Evolutionary conservation across 2,797 vertebrate genomes (phyloP).

Genomic region (Aotus griseimembra): DNA sequence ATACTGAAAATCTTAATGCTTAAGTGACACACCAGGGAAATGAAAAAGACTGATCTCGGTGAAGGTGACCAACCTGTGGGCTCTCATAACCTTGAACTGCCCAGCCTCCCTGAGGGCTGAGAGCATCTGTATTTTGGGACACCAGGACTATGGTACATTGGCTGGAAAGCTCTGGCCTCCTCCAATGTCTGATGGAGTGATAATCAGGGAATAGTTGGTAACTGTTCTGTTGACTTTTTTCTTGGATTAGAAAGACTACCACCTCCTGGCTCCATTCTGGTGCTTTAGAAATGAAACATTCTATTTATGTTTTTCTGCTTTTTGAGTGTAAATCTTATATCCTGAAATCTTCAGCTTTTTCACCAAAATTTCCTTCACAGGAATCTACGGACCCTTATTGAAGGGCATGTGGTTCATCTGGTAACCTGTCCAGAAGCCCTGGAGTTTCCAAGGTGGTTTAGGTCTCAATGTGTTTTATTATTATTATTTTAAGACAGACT

Average conservation of each 20-base stretch:
- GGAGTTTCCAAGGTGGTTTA: not conserved
- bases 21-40: not conserved
- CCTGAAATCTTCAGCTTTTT: not conserved
- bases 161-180: not conserved
- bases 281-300: not conserved
- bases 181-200: not conserved
- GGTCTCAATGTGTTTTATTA: not conserved
- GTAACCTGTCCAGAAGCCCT: not conserved
- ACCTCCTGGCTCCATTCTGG: not conserved
- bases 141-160: not conserved
- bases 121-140: not conserved
- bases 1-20: constrained; percentile 3
- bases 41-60: not conserved
- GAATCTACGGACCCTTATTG: not conserved
- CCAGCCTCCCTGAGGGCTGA: not conserved
- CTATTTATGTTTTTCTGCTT: not conserved
- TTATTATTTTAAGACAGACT: too few species aligned
- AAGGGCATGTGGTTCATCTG: not conserved
- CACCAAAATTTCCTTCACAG: not conserved
- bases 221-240: not conserved
- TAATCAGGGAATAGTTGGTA: not conserved
- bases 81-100: not conserved
- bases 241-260: not conserved
- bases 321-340: not conserved
- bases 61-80: not conserved